Evolutionary conservation across 2,888 invertebrate species (phyloP), one percentile per base, ranked within the genome.

Genomic region (Thymelicus acteon): DNA sequence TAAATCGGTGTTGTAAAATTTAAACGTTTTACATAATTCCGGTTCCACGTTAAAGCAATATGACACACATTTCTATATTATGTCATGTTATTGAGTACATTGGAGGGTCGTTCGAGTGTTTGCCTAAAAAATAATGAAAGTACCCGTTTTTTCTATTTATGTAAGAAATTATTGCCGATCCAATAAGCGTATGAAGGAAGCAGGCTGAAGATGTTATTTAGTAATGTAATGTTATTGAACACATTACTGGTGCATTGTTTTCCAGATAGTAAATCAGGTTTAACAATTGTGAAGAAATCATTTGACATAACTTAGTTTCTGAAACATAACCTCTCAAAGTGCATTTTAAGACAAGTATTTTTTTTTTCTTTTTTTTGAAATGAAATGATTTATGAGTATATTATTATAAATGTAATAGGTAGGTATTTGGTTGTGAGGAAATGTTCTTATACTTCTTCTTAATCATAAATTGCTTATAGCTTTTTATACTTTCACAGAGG

Each of bases 31-130:
- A 77, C 74, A 75, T 76, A 76, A 77, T 77, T 75, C 73, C 65
- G 52, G 70, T 75, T 72, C 72, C 75, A 75, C 74, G 68, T 60
- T 71, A 74, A 76, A 79, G 75, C 76, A 75, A 78, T 75, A 84
- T 88, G 87, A 87, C 87, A 89, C 77, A 89, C 82, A 85, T 86
- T 60, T 82, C 77, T 74, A 74, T 84, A 85, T 89, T 90, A 90
- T 90, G 90, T 91, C 90, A 91, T 84, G 79, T 79, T 78, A 81
- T 19, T 75, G 76, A 74, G 60, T 39, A 60, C 74, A 72, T 74
- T 79, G 75, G 77, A 76, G 78, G 78, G 74, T 74, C 75, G 76
- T 72, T 75, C 77, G 73, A 75, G 62, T 73, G 76, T 75, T 75
- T 79, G 74, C 75, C 66, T 66, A 73, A 76, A 79, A 80, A 82